Evolutionary conservation across 2,113 vertebrate species (phyloP), one percentile per base, ranked within the genome.

Genomic region (Odontophorus gujanensis): DNA sequence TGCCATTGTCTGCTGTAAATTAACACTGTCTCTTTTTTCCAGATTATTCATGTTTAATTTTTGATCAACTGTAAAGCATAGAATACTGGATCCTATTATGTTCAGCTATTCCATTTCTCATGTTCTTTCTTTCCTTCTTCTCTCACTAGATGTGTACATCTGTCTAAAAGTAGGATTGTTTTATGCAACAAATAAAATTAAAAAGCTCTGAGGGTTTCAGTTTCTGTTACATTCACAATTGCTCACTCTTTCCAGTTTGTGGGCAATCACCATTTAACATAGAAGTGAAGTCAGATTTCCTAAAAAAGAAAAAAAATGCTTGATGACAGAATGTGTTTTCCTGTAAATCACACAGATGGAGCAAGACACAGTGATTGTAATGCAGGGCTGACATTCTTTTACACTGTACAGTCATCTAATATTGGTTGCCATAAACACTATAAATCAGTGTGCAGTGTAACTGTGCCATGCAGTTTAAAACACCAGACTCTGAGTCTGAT

Each of bases 341-440:
- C 89, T 89, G 86, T 95, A 97, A 96, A 96, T 97, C 97, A 96
- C 76, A 1, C 84, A 81, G 90, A 92, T 71, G 86, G 93, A 94
- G 91, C 13, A 1, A 26, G 55, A 78, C 89, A 62, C 78, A 13
- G 53, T 0, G 34, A 79, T 50, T 84, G 93, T 18, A 78, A 91
- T 89, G 79, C 91, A 48, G 94, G 76, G 76, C 81, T 95, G 92
- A 58, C 90, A 77, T 93, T 93, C 71, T 81, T 74, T 73, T 67
- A 12, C 81, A 58, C 81, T 24, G 76, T 11, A 80, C 85, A 92
- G 48, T 10, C 95, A 81, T 84, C 61, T 73, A 81, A 89, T 84
- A 61, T 36, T 45, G 90, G 58, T 76, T 92, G 95, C 94, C 94
- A 96, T 92, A 92, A 97, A 95, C 95, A 93, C 88, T 10, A 89